These are phyloP conservation scores for Lophotriccus pileatus DNA, from an alignment of 2,797 vertebrate genomes.

Conservation along the genomic window DNA sequence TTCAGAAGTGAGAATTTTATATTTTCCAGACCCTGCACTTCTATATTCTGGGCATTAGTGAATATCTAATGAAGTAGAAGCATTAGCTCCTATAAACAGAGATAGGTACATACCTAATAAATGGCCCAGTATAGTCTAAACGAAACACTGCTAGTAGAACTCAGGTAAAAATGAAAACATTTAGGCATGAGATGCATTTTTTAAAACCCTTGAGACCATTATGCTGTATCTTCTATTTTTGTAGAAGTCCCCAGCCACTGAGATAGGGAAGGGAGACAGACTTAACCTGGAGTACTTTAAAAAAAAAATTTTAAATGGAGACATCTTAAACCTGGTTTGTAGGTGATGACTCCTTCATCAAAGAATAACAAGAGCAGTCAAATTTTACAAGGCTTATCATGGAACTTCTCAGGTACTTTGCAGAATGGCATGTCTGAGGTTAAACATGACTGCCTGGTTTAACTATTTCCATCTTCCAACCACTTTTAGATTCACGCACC, in stretches of 20 bases:
- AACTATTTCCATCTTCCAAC: not conserved
- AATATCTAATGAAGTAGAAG: not conserved
- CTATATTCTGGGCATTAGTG: not conserved
- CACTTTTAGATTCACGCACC: not conserved
- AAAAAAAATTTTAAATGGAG: not conserved
- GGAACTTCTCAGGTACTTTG: not conserved
- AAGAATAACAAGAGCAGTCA: not conserved
- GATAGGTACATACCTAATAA: not conserved
- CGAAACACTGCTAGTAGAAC: not conserved
- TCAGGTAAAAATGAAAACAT: not conserved
- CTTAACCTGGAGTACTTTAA: not conserved
- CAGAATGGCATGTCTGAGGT: not conserved
- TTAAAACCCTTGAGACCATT: not conserved
- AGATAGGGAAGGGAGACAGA: not conserved
- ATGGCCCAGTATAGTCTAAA: not conserved
- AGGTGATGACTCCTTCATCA: not conserved
- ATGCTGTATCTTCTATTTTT: not conserved
- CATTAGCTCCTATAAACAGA: not conserved
- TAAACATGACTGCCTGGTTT: not conserved
- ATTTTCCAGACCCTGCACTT: not conserved
- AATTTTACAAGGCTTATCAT: not conserved
- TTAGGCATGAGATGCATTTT: not conserved
- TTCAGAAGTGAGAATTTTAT: not conserved
- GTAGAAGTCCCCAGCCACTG: not conserved
- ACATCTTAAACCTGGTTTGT: not conserved